Conservation (phyloP, 2,797 vertebrate genomes). For the Simalia tracyae region DNA sequence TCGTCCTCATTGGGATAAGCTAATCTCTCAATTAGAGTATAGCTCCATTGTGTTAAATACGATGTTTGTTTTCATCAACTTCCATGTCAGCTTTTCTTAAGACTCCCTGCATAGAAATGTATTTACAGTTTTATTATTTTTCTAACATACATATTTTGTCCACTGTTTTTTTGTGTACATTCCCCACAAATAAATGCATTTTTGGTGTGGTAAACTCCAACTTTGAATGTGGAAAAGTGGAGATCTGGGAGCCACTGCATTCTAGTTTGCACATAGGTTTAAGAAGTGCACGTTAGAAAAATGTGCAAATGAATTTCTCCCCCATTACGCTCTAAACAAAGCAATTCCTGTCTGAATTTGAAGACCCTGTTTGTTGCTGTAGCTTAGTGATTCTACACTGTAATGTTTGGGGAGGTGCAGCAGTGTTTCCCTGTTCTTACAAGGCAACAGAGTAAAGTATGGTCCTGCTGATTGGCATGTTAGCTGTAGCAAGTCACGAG, state of each 20-base stretch:
- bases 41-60: not conserved
- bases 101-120: not conserved
- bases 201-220: not conserved
- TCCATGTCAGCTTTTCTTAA: not conserved
- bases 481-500: not conserved
- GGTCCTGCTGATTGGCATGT: not conserved
- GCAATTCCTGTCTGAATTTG: not conserved
- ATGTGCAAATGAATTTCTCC: not conserved
- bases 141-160: not conserved
- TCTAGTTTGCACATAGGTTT: not conserved
- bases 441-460: not conserved
- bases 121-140: not conserved
- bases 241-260: not conserved
- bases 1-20: not conserved
- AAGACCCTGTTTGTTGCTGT: not conserved
- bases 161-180: not conserved
- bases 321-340: not conserved
- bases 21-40: not conserved
- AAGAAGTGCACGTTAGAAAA: not conserved
- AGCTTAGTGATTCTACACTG: not conserved
- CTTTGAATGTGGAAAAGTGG: not conserved
- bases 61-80: not conserved
- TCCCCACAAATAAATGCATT: not conserved
- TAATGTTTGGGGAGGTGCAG: not conserved
- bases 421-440: not conserved